A percentile compares a stretch with the other conserved stretches of the same genome.
These are phyloP conservation scores for Copsychus sechellarum DNA, from an alignment of 2,113 vertebrate genomes.

Conservation along the genomic window DNA sequence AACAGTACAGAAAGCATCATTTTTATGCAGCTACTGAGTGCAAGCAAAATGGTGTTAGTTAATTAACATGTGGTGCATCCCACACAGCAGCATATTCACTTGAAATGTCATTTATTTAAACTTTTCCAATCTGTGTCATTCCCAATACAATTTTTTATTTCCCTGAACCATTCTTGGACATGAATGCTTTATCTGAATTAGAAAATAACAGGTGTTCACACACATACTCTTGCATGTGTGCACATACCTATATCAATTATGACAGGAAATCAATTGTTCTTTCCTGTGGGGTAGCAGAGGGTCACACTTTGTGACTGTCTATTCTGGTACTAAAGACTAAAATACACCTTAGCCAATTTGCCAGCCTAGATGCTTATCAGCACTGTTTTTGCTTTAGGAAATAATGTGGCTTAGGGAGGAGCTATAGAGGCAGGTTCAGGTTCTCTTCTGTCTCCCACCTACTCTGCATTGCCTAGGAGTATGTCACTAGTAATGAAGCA, in stretches of 20 bases:
- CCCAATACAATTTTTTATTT: not conserved
- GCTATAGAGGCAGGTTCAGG: not conserved
- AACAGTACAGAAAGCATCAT: not conserved
- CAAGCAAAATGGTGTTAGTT: not conserved
- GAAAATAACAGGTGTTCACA: fast-evolving
- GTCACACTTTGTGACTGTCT: not conserved
- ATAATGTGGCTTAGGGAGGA: not conserved
- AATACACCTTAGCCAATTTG: not conserved
- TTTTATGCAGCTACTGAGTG: not conserved
- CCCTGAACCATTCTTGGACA: not conserved
- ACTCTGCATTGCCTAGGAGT: not conserved
- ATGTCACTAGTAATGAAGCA: not conserved
- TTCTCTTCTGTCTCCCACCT: not conserved
- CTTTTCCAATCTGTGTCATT: not conserved
- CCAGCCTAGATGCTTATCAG: not conserved
- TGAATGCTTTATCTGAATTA: not conserved
- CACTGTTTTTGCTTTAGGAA: not conserved
- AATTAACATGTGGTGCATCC: not conserved
- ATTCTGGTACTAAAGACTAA: not conserved
- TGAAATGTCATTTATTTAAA: not conserved
- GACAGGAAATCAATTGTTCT: not conserved
- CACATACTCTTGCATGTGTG: too few relatives aligned
- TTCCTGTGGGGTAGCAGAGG: fast-evolving
- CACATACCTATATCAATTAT: not conserved
- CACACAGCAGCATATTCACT: not conserved